Percentiles rank a stretch among this genome's conserved stretches.
Evolutionary conservation across 2,888 invertebrate genomes (phyloP).

Genomic region (Chrysolina americana): DNA sequence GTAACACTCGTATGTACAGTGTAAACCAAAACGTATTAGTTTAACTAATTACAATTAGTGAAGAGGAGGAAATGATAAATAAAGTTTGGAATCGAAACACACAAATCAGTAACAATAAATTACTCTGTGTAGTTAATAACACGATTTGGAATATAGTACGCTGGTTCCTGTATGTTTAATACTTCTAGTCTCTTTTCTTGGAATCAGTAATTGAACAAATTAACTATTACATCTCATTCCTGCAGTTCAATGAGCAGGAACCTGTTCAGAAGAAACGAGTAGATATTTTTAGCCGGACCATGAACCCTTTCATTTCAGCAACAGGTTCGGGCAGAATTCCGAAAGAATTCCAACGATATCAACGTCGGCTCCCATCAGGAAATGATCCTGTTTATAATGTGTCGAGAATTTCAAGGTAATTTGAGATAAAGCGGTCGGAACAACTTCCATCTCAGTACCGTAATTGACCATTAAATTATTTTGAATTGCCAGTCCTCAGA

Average conservation of each 20-base stretch:
- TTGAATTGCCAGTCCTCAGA: slow-evolving; percentile 20
- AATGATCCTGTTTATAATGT: slow-evolving; percentile 13
- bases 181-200: too few relatives aligned
- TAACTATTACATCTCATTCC: background rate
- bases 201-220: background rate
- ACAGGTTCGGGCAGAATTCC: slow-evolving; percentile 3
- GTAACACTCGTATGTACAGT: too few relatives aligned
- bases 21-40: too few relatives aligned
- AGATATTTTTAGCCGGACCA: background rate
- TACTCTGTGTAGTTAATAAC: too few relatives aligned
- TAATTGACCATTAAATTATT: slow-evolving; percentile 25
- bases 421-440: slow-evolving; percentile 40
- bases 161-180: too few relatives aligned
- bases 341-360: background rate
- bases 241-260: background rate
- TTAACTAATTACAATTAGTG: too few relatives aligned
- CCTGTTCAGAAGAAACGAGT: background rate
- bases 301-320: background rate
- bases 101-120: too few relatives aligned
- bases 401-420: slow-evolving; percentile 43
- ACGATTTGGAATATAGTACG: too few relatives aligned
- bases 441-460: slow-evolving; percentile 35
- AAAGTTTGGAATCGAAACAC: too few relatives aligned
- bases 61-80: too few relatives aligned
- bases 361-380: slow-evolving; percentile 19